phyloP scores from a whole-genome alignment of 2,797 vertebrate genomes.

The Ambastaia sidthimunki region DNA sequence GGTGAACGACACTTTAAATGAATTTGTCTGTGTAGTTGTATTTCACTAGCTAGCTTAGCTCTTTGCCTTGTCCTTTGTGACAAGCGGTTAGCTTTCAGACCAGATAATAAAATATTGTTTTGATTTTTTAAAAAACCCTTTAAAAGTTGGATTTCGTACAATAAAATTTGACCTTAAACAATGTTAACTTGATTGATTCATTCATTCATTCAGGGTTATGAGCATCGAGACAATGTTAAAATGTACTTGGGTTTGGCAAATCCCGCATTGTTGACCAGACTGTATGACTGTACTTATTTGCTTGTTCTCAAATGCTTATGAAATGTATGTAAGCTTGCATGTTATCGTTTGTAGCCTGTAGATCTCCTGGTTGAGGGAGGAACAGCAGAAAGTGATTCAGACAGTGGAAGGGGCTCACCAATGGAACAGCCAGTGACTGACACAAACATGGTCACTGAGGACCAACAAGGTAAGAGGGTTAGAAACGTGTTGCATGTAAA shows the following conservation, averaged over 20 bases:
- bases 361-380: conserved; percentile 57
- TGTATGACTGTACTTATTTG: not conserved
- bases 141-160: not conserved
- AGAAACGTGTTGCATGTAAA: too few species aligned
- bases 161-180: not conserved
- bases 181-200: not conserved
- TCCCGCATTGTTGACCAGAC: not conserved
- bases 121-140: not conserved
- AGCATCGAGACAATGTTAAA: not conserved
- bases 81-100: not conserved
- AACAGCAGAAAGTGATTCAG: conserved; percentile 71
- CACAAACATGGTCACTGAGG: conserved; percentile 29
- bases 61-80: not conserved
- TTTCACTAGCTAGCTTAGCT: conserved; percentile 25
- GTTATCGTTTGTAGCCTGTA: conserved; percentile 55
- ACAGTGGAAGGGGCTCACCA: conserved; percentile 82
- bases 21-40: not conserved
- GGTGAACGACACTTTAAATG: not conserved
- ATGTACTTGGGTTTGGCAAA: not conserved
- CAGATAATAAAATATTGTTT: not conserved
- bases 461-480: conserved; percentile 73
- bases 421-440: conserved; percentile 61
- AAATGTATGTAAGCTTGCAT: not conserved
- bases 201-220: not conserved
- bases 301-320: too few species aligned